Evolutionary conservation across 2,797 vertebrate species (phyloP).

Genomic region (Cryptoblepharus egeriae): DNA sequence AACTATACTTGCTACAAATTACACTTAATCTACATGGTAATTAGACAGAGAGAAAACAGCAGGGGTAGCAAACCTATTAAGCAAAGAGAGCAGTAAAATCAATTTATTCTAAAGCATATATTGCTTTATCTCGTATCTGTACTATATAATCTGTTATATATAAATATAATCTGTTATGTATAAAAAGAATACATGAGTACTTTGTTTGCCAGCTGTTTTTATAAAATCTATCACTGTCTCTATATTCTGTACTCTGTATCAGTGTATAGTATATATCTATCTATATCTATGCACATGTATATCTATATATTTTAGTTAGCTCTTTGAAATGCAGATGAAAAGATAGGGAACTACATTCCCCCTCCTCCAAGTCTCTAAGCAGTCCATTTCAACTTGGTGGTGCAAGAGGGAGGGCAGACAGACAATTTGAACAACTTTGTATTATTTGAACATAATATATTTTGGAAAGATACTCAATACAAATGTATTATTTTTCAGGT

Average conservation of each 20-base stretch:
- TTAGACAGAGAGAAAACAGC: neutral
- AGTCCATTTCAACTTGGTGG: neutral
- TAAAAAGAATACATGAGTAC: neutral
- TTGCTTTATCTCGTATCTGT: no score
- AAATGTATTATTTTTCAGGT: slow-evolving; percentile 65
- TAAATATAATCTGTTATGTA: no score
- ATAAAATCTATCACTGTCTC: no score
- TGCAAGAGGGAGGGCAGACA: neutral
- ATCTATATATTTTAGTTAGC: neutral
- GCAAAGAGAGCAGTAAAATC: no score
- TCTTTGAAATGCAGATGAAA: neutral
- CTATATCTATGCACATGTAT: no score
- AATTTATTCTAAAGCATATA: no score
- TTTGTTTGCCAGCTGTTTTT: neutral
- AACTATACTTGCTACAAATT: neutral
- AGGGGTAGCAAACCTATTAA: no score
- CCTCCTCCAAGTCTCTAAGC: neutral
- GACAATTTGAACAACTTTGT: neutral
- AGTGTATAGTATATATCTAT: no score
- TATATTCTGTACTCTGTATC: neutral
- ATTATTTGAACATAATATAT: neutral
- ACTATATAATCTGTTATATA: no score
- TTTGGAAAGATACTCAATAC: slow-evolving; percentile 11
- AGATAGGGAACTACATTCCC: neutral
- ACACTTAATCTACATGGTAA: neutral